These are phyloP conservation scores for Corythaeola cristata DNA, from an alignment of 2,113 vertebrate genomes.

Conservation along the genomic window DNA sequence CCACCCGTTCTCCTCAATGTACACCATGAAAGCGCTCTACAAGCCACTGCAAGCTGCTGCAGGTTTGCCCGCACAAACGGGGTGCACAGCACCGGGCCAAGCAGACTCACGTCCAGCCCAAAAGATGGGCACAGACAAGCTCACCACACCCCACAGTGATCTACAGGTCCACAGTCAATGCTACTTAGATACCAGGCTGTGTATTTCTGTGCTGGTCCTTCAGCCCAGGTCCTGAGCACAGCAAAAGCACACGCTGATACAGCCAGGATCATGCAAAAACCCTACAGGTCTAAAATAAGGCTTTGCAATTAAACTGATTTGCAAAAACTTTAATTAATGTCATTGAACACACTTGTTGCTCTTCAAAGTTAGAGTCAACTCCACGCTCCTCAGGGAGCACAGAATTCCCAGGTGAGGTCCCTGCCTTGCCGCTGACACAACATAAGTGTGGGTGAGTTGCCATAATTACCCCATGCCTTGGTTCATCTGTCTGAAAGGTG, in stretches of 20 bases:
- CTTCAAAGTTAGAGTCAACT: not conserved
- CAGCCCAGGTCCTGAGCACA: rapidly evolving
- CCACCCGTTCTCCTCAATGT: not conserved
- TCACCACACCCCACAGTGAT: not conserved
- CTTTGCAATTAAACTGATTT: not conserved
- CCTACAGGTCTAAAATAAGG: not conserved
- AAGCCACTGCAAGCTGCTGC: not conserved
- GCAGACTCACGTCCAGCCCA: not conserved
- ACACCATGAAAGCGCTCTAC: not conserved
- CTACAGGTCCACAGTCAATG: not conserved
- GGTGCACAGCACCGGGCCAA: not conserved
- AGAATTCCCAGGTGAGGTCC: not conserved
- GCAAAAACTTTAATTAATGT: not conserved
- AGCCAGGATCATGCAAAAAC: not conserved
- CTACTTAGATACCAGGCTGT: rapidly evolving
- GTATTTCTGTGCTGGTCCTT: not conserved
- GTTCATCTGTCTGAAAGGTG: not conserved
- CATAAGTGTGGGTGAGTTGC: not conserved
- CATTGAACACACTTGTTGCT: not conserved
- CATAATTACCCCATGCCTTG: not conserved
- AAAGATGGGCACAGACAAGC: not conserved
- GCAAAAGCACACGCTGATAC: rapidly evolving
- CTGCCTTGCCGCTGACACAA: not conserved
- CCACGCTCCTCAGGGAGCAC: not conserved
- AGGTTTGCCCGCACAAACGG: rapidly evolving